Evolutionary conservation across 2,797 vertebrate genomes (phyloP).

Genomic region (Gymnocypris eckloni): DNA sequence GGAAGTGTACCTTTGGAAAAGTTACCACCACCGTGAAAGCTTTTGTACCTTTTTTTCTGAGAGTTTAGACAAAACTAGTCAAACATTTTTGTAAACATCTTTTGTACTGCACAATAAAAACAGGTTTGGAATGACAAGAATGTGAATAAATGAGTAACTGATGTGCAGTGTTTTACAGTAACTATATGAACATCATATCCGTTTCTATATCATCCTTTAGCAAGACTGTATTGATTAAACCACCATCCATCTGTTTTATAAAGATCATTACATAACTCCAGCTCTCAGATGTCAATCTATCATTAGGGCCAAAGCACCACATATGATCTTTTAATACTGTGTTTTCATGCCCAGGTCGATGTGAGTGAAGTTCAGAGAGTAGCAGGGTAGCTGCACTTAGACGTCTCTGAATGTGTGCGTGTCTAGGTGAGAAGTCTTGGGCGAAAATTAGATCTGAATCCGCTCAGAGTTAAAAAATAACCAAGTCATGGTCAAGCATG

Average conservation of each 20-base stretch:
- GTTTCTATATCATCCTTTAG: not conserved
- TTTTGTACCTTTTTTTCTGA: not conserved
- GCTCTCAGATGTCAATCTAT: constrained; percentile 39
- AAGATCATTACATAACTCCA: constrained; percentile 33
- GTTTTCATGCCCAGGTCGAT: constrained; percentile 22
- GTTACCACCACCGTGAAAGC: not conserved
- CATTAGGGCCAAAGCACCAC: constrained; percentile 32
- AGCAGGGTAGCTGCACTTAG: constrained; percentile 35
- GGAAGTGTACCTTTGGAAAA: not conserved
- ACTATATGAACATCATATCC: not conserved
- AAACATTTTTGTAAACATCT: not conserved
- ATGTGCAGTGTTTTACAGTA: not conserved
- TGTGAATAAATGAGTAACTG: not conserved
- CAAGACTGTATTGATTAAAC: constrained; percentile 11
- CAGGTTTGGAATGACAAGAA: not conserved
- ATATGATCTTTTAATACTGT: constrained; percentile 39
- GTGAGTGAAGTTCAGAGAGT: constrained; percentile 40
- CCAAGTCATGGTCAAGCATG: constrained; percentile 12
- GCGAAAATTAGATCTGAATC: constrained; percentile 39
- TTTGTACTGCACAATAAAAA: not conserved
- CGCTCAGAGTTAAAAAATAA: constrained; percentile 44
- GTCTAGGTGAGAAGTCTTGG: constrained; percentile 33
- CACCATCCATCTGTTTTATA: constrained; percentile 7
- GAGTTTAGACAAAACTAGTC: not conserved
- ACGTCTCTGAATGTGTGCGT: constrained; percentile 4